These are phyloP conservation scores for Tetragonula carbonaria DNA, from an alignment of 2,888 invertebrate genomes.

Conservation along the genomic window DNA sequence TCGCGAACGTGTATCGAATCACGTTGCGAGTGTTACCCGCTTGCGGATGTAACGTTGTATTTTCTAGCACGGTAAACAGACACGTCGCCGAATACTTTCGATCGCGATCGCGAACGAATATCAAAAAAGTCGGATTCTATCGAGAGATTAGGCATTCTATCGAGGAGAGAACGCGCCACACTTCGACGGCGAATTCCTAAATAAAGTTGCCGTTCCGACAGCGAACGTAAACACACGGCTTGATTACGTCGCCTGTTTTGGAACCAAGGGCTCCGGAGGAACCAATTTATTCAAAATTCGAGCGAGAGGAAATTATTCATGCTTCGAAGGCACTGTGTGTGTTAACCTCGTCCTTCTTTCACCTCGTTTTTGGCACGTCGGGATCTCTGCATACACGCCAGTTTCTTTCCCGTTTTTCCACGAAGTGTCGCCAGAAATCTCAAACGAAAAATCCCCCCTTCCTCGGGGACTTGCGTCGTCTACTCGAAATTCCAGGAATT, in stretches of 20 bases:
- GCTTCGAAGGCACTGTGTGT: constrained; percentile 47
- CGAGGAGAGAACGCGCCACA: background rate
- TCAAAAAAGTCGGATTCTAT: background rate
- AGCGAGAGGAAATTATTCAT: constrained; percentile 76
- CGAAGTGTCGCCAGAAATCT: background rate
- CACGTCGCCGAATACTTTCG: background rate
- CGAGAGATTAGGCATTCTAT: background rate
- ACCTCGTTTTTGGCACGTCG: constrained; percentile 10
- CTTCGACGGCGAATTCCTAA: constrained; percentile 33
- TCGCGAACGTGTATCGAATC: no score
- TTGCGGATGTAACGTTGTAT: background rate
- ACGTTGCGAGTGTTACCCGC: background rate
- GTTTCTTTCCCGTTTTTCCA: background rate
- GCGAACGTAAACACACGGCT: constrained; percentile 63
- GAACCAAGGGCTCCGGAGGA: constrained; percentile 33
- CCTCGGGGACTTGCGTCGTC: no score
- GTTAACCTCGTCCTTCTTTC: constrained; percentile 58
- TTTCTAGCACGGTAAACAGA: background rate
- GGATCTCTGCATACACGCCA: background rate
- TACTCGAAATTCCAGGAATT: background rate
- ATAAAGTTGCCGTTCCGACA: constrained; percentile 54
- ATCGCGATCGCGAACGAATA: background rate
- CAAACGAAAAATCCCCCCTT: background rate
- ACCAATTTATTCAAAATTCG: constrained; percentile 76
- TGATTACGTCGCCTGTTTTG: constrained; percentile 56